Evolutionary conservation across 2,888 invertebrate species (phyloP).

Genomic region (Phyto melanocephala): DNA sequence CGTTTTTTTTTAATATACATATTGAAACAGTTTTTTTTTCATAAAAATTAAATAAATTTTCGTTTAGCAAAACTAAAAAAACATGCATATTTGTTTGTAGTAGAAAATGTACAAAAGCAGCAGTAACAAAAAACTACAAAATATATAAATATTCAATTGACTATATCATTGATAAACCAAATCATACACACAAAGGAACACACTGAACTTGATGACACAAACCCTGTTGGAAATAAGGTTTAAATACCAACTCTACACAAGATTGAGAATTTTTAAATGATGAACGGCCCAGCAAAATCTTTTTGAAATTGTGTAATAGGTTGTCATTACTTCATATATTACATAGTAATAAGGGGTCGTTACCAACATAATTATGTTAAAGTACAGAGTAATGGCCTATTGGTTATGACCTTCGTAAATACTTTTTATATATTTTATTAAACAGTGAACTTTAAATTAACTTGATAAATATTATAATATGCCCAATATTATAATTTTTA

Average conservation of each 20-base stretch:
- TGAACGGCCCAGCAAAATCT: too few relatives aligned
- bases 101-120: conserved; percentile 33
- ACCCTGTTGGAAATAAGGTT: not conserved
- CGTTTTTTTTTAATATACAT: not conserved
- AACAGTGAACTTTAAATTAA: too few relatives aligned
- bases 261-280: not conserved
- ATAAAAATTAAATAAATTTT: conserved; percentile 48
- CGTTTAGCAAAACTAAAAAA: conserved; percentile 59
- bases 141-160: conserved; percentile 26
- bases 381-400: too few relatives aligned
- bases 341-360: too few relatives aligned
- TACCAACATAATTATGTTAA: too few relatives aligned
- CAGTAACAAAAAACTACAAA: not conserved
- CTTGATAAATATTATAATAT: too few relatives aligned
- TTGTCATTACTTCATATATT: too few relatives aligned
- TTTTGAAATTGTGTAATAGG: too few relatives aligned
- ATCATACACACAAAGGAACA: not conserved
- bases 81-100: conserved; percentile 56
- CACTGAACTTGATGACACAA: not conserved
- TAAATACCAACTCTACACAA: not conserved
- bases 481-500: too few relatives aligned
- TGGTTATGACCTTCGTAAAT: too few relatives aligned
- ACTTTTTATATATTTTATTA: too few relatives aligned
- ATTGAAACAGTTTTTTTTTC: not conserved
- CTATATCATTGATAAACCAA: conserved; percentile 41